Conservation (phyloP, 2,113 vertebrate genomes). For the Ophiodon elongatus region DNA sequence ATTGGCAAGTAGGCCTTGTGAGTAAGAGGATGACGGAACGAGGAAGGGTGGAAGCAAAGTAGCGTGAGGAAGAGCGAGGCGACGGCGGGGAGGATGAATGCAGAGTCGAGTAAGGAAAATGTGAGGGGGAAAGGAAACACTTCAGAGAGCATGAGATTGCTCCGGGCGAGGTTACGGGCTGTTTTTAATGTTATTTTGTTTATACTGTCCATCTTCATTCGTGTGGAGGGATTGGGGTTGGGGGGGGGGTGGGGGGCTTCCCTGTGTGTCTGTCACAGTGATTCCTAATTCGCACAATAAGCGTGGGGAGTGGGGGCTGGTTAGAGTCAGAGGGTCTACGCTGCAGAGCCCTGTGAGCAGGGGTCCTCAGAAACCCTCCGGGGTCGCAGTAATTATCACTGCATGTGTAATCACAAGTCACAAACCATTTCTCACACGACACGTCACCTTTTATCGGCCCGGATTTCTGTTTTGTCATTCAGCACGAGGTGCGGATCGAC, state of each 20-base stretch:
- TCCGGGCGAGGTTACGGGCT: constrained; percentile 54
- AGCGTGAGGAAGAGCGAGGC: constrained; percentile 20
- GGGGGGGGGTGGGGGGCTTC: constrained; percentile 18
- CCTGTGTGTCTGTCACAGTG: constrained; percentile 48
- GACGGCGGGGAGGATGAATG: constrained; percentile 35
- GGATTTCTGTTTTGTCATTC: constrained; percentile 12
- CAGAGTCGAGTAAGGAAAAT: constrained; percentile 49
- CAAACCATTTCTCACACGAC: constrained; percentile 53
- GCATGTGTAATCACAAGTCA: constrained; percentile 69
- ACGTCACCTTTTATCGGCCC: constrained; percentile 33
- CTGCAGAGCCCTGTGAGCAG: constrained; percentile 34
- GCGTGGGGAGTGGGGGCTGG: background rate
- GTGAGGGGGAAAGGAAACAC: constrained; percentile 48
- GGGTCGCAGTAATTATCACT: constrained; percentile 67
- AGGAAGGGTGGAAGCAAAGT: constrained; percentile 33
- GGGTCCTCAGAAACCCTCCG: constrained; percentile 30
- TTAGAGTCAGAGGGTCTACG: constrained; percentile 32
- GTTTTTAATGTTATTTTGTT: constrained; percentile 63
- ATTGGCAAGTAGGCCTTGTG: constrained; percentile 40
- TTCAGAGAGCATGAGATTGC: constrained; percentile 47
- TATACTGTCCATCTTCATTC: constrained; percentile 58
- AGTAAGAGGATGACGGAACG: constrained; percentile 34
- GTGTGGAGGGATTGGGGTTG: too few relatives aligned
- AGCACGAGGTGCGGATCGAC: constrained; percentile 38
- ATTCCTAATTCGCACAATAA: constrained; percentile 60